phyloP scores from a whole-genome alignment of 2,113 vertebrate genomes.

The Cebus imitator region DNA sequence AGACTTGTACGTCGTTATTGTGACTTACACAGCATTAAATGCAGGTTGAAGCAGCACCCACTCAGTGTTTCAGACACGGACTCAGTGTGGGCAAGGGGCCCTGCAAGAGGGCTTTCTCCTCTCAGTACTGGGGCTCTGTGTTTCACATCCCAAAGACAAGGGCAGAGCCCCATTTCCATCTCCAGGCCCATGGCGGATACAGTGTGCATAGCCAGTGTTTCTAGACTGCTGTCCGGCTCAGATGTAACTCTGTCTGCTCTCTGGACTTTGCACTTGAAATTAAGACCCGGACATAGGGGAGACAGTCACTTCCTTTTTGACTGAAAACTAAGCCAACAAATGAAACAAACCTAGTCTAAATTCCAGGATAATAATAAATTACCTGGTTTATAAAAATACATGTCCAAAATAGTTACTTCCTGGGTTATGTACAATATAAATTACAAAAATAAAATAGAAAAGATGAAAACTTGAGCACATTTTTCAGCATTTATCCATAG shows the following conservation, averaged over 20 bases:
- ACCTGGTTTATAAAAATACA: conserved; percentile 70
- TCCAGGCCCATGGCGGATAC: neutral
- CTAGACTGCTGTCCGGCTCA: neutral
- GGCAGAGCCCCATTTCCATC: too few relatives aligned
- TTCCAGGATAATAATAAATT: conserved; percentile 60
- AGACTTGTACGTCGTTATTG: conserved; percentile 47
- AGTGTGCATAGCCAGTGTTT: neutral
- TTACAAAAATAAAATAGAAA: conserved; percentile 77
- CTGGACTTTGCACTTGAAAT: neutral
- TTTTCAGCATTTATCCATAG: conserved; percentile 33
- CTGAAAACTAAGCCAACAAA: conserved; percentile 10
- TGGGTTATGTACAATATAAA: conserved; percentile 68
- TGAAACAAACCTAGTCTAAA: conserved; percentile 61
- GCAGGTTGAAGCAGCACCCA: conserved; percentile 58
- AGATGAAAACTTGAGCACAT: conserved; percentile 55
- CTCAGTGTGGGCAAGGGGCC: neutral
- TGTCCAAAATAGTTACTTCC: conserved; percentile 73
- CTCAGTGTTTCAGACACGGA: neutral
- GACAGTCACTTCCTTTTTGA: conserved; percentile 7
- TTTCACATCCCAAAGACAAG: neutral
- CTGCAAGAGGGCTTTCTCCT: neutral
- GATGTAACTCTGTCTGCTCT: conserved; percentile 62
- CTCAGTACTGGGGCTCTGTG: neutral
- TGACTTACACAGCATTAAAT: conserved; percentile 72
- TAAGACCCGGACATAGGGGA: neutral